Conservation (phyloP, 2,797 vertebrate genomes). For the Ataeniobius toweri region DNA sequence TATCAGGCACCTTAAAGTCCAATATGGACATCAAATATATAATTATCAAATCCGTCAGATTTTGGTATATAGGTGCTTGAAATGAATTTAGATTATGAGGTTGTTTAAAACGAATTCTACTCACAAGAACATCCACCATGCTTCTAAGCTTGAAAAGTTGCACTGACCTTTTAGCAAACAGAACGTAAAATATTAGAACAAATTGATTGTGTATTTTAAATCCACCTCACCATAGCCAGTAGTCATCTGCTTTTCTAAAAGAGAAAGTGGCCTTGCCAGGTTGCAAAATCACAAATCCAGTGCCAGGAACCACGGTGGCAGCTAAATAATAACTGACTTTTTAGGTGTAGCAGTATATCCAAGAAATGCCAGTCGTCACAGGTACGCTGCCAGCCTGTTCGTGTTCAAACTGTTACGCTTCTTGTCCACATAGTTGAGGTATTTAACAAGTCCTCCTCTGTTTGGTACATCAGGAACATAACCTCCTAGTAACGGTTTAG, state of each 20-base stretch:
- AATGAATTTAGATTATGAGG: neutral
- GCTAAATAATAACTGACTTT: neutral
- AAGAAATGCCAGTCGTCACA: slow-evolving; percentile 3
- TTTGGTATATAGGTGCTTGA: neutral
- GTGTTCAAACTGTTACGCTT: slow-evolving; percentile 1
- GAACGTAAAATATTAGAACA: neutral
- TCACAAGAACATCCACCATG: neutral
- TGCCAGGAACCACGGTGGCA: neutral
- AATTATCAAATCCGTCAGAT: neutral
- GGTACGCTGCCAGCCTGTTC: neutral
- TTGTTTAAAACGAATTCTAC: neutral
- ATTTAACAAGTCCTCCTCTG: slow-evolving; percentile 6
- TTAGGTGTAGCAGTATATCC: neutral
- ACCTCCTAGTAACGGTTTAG: neutral
- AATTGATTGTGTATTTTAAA: neutral
- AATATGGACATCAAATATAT: neutral
- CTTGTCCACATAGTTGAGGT: slow-evolving; percentile 6
- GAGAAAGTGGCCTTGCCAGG: neutral
- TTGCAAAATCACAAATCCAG: neutral
- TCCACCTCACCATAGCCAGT: neutral
- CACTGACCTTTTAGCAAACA: neutral
- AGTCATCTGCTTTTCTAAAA: neutral
- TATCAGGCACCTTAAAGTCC: neutral
- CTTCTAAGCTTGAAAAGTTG: neutral
- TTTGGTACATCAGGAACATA: neutral